Evolutionary conservation across 2,797 vertebrate genomes (phyloP), one percentile per base, ranked within the genome.

Genomic region (Mormyrus hasselquistii): DNA sequence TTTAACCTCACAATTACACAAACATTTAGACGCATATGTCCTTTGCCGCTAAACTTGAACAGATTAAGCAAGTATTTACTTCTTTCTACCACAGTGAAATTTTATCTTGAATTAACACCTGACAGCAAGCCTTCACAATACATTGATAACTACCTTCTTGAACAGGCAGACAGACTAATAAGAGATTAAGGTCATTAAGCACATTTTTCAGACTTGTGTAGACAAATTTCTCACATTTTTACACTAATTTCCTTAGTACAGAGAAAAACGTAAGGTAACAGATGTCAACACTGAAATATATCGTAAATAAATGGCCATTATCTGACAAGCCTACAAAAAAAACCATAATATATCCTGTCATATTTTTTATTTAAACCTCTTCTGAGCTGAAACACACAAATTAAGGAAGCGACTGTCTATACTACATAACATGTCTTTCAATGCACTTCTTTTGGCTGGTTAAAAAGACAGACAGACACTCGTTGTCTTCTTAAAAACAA

Each of bases 111-210:
- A 92, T 93, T 79, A 94, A 94, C 91, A 93, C 87, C 90, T 90
- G 93, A 92, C 91, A 62, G 86, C 92, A 89, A 93, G 89, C 88
- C 89, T 93, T 93, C 89, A 93, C 90, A 92, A 93, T 87, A 94
- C 91, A 91, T 88, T 91, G 92, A 89, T 88, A 92, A 93, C 91
- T 91, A 91, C 91, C 86, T 89, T 89, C 83, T 90, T 92, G 89
- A 95, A 95, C 93, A 96, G 95, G 95, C 94, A 92, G 95, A 96
- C 94, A 95, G 91, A 92, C 59, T 94, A 90, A 94, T 95, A 49
- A 93, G 89, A 96, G 96, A 96, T 96, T 97, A 97, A 96, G 52
- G 14, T 53, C 47, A 55, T 47, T 50, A 96, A 94, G 93, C 93
- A 92, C 94, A 94, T 93, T 93, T 93, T 96, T 92, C 82, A 84